These are phyloP conservation scores for Gonatopus flavifemur DNA, from an alignment of 1,140 invertebrate species.

Conservation along the genomic window DNA sequence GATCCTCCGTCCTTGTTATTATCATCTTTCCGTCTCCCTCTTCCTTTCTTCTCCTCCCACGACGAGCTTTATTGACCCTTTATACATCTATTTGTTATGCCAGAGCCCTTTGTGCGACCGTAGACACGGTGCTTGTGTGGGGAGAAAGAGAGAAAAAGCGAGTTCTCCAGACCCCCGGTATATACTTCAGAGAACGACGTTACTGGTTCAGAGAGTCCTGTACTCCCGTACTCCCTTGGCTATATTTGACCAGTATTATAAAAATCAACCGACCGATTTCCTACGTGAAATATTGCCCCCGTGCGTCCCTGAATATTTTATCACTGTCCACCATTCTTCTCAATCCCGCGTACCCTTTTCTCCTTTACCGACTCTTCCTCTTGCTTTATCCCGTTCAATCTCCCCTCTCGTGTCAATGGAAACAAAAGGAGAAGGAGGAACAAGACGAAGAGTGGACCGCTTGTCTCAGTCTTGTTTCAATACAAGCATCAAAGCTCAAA, in stretches of 20 bases:
- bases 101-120: conserved; percentile 53
- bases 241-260: conserved; percentile 62
- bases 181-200: too few relatives aligned
- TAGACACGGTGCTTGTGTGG: too few relatives aligned
- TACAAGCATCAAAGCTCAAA: too few relatives aligned
- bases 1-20: conserved; percentile 18
- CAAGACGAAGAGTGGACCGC: conserved; percentile 1
- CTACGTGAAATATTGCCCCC: conserved; percentile 57
- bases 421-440: background rate
- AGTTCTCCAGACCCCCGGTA: conserved; percentile 4
- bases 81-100: conserved; percentile 61
- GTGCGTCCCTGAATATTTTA: conserved; percentile 58
- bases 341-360: too few relatives aligned
- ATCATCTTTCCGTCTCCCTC: conserved; percentile 26
- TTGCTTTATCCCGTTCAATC: conserved; percentile 13
- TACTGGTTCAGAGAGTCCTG: too few relatives aligned
- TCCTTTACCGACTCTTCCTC: too few relatives aligned
- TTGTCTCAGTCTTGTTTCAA: too few relatives aligned
- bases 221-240: conserved; percentile 51
- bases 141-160: too few relatives aligned
- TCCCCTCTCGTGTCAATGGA: conserved; percentile 3
- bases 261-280: conserved; percentile 62
- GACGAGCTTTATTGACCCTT: conserved; percentile 58
- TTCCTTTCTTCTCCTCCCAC: conserved; percentile 35
- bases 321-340: conserved; percentile 46